Base-by-base conservation (phyloP, 1,140 invertebrate species). In the Metaphire vulgaris region DNA sequence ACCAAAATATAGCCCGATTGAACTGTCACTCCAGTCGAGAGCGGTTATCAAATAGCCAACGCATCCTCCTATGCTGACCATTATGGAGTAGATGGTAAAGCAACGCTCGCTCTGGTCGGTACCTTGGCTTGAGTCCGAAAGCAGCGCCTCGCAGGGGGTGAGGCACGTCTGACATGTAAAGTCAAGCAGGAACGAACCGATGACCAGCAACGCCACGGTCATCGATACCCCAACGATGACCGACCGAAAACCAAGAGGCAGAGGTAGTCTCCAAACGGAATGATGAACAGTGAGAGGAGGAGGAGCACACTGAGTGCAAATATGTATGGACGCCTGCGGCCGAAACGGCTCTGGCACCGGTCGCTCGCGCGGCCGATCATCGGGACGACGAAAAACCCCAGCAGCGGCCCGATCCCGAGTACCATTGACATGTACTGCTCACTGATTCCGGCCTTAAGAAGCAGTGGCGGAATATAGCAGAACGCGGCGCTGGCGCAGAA, bases 31-130 rank as follows among this genome's bases (percentile, higher is more conserved):
- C 88, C 88, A 89, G 73, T 88, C 85, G n/a, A 88, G 78, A 32
- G 88, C 87, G 14, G 87, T 87, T 21, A 88, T 82, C 21, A 88
- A 80, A 79, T 88, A 89, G 1, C 88, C 88, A 28, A 88, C 69
- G 74, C 87, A 85, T 1, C 87, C 87, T 0, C 88, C 88, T 16
- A 87, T 73, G 76, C 86, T 88, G 0, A 88, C 79, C 85, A 88
- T 87, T 41, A 85, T 80, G 1, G 88, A 88, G 80, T 88, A 88
- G 2, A 88, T 80, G 2, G 83, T 86, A 79, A 88, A 89, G 2
- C 85, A 85, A 15, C 81, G 80, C 15, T 86, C 83, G 34, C 83
- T 77, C 67, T 84, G 83, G 34, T 80, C 78, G 1, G 83, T 83
- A 30, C 80, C 83, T 75, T 81, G 81, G 41, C 84, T 83, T 16